Evolutionary conservation across 2,113 vertebrate species (phyloP).

Genomic region (Pterocles orientalis): DNA sequence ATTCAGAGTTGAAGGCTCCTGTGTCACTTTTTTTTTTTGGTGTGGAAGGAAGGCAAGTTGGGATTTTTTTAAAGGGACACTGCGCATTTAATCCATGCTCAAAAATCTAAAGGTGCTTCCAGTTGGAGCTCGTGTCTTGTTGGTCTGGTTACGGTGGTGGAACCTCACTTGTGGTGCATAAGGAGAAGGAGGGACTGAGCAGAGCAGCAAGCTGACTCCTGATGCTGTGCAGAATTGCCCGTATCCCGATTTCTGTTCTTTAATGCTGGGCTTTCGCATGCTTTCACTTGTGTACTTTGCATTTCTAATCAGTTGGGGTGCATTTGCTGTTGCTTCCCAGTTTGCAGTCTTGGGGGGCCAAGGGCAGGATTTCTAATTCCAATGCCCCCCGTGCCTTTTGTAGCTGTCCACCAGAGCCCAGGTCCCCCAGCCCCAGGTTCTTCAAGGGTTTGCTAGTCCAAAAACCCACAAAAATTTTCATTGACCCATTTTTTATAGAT

Average conservation of each 20-base stretch:
- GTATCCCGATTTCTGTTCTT: background rate
- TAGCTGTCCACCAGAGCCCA: background rate
- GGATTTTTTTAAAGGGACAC: slow-evolving; percentile 27
- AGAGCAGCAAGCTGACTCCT: background rate
- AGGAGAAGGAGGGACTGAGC: background rate
- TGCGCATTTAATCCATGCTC: background rate
- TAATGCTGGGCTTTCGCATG: fast-evolving
- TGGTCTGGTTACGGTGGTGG: background rate
- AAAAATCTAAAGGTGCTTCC: background rate
- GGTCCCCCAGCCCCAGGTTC: background rate
- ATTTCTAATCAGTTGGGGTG: fast-evolving
- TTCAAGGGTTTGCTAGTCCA: background rate
- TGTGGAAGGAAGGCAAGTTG: background rate
- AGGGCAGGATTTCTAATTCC: background rate
- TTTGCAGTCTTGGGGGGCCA: background rate
- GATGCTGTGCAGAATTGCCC: background rate
- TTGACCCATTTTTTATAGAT: background rate
- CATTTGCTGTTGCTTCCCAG: background rate
- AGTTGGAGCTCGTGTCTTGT: background rate
- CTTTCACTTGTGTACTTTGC: fast-evolving
- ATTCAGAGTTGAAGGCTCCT: background rate
- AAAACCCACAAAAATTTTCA: background rate
- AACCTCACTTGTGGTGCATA: background rate
- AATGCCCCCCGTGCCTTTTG: fast-evolving
- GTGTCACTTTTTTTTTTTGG: background rate